Percentiles rank a stretch among this genome's conserved stretches.
phyloP scores from a whole-genome alignment of 2,888 invertebrate genomes.

The Eurytoma californica region DNA sequence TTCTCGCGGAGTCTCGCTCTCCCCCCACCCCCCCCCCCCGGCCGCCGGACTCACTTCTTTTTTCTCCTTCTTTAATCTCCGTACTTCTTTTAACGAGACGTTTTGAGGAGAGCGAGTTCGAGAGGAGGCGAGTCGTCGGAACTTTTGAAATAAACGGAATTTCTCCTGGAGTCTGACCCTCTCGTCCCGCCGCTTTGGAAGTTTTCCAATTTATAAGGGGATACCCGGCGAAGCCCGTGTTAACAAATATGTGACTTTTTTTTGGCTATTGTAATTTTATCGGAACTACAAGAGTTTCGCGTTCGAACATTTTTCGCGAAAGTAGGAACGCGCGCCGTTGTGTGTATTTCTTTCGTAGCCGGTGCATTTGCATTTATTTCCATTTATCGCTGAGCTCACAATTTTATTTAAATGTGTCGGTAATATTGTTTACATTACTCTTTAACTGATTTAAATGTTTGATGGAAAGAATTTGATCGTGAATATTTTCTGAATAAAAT shows the following conservation, averaged over 20 bases:
- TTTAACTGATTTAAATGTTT: too few species aligned
- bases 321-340: too few species aligned
- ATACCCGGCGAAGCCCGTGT: slow-evolving; percentile 11
- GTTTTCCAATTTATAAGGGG: slow-evolving; percentile 47
- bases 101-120: slow-evolving; percentile 11
- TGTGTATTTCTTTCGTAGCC: too few species aligned
- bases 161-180: slow-evolving; percentile 37
- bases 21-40: background rate
- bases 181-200: slow-evolving; percentile 25
- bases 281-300: background rate
- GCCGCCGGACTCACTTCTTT: background rate
- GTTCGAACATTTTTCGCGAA: too few species aligned
- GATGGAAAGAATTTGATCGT: too few species aligned
- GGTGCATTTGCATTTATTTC: too few species aligned
- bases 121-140: background rate
- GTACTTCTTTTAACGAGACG: slow-evolving; percentile 28
- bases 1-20: background rate
- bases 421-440: too few species aligned
- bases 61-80: slow-evolving; percentile 41
- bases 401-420: too few species aligned
- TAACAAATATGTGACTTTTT: slow-evolving; percentile 43
- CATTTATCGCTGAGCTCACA: too few species aligned
- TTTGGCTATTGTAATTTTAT: slow-evolving; percentile 37
- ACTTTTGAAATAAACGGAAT: slow-evolving; percentile 17
- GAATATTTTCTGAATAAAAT: too few species aligned